Conservation (phyloP, 1,140 invertebrate species). For the Heliconius himera region DNA sequence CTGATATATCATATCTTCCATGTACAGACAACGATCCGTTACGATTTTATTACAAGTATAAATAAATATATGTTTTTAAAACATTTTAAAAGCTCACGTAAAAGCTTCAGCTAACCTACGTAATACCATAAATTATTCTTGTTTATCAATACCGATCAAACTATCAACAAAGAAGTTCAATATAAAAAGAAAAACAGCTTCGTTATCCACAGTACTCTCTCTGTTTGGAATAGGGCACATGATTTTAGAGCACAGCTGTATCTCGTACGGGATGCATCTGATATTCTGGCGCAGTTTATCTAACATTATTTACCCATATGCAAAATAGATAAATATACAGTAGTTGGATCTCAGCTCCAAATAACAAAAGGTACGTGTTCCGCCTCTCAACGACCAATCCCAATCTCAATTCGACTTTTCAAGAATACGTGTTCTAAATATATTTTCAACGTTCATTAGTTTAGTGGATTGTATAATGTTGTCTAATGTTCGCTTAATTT, state of each 20-base stretch:
- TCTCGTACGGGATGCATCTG: not conserved
- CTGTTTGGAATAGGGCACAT: not conserved
- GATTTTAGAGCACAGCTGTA: not conserved
- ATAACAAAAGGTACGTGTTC: slow-evolving; percentile 48
- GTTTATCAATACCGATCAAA: not conserved
- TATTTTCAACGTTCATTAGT: slow-evolving; percentile 35
- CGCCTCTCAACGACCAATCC: slow-evolving; percentile 39
- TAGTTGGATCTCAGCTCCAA: slow-evolving; percentile 37
- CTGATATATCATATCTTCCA: no score
- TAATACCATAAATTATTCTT: slow-evolving; percentile 6
- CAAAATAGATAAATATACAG: slow-evolving; percentile 45
- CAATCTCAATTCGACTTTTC: slow-evolving; percentile 41
- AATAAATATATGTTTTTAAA: not conserved
- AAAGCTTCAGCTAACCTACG: not conserved
- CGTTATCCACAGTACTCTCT: not conserved
- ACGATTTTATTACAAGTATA: no score
- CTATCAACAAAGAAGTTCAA: slow-evolving; percentile 12
- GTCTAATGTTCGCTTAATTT: not conserved
- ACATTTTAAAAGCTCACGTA: not conserved
- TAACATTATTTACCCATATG: slow-evolving; percentile 46
- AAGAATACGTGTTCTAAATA: slow-evolving; percentile 36
- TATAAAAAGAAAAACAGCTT: not conserved
- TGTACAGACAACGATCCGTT: no score
- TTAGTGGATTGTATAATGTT: slow-evolving; percentile 12
- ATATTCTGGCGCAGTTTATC: slow-evolving; percentile 19